Evolutionary conservation across 2,888 invertebrate species (phyloP).

Genomic region (Ptychoptera albimana): DNA sequence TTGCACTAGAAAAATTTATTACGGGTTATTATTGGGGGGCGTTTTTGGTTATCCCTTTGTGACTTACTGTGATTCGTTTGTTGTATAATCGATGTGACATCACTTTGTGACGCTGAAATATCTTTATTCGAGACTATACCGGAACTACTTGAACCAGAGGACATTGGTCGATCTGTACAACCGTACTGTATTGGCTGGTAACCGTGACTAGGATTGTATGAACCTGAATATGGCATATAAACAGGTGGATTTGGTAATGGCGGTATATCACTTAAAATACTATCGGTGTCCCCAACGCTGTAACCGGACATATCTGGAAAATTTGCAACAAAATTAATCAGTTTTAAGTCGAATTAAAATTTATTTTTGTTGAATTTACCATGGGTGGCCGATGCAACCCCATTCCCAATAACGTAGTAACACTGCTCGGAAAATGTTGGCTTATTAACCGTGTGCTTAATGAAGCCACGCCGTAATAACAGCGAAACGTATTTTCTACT

Average conservation of each 20-base stretch:
- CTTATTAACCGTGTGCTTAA: conserved; percentile 97
- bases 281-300: conserved; percentile 30
- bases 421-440: conserved; percentile 98
- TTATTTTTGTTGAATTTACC: too few relatives aligned
- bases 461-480: conserved; percentile 66
- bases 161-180: conserved; percentile 29
- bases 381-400: conserved; percentile 18
- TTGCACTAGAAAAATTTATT: conserved; percentile 16
- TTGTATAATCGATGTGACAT: conserved; percentile 31
- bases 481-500: conserved; percentile 93
- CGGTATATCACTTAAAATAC: conserved; percentile 31
- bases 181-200: conserved; percentile 32
- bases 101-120: conserved; percentile 31
- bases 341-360: too few relatives aligned
- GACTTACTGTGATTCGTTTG: conserved; percentile 28
- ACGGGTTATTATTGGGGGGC: neutral
- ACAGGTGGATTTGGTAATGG: conserved; percentile 32
- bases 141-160: conserved; percentile 30
- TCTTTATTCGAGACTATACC: conserved; percentile 31
- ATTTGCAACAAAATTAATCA: too few relatives aligned
- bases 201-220: conserved; percentile 32
- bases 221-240: conserved; percentile 32
- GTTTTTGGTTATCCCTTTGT: neutral
- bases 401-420: conserved; percentile 94
- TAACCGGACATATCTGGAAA: conserved; percentile 23